Percentiles rank a stretch among this genome's conserved stretches.
phyloP scores from a whole-genome alignment of 2,888 invertebrate species.

The Macrophya annulata region DNA sequence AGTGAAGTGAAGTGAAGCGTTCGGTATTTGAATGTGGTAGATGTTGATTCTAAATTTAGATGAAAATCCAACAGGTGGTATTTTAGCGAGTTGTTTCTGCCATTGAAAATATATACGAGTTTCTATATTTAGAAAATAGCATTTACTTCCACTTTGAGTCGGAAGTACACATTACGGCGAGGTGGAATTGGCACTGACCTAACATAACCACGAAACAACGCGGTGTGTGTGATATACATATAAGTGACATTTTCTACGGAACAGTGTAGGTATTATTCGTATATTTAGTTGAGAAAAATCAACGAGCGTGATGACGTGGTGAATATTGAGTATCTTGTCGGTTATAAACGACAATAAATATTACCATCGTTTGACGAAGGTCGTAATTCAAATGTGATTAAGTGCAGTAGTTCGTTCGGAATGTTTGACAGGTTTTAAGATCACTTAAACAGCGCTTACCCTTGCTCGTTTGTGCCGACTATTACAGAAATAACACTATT shows the following conservation, averaged over 20 bases:
- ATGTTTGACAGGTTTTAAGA: conserved; percentile 8
- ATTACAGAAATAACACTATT: background rate
- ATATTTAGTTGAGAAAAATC: background rate
- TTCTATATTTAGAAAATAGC: conserved; percentile 14
- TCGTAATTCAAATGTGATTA: conserved; percentile 9
- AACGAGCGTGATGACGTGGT: background rate
- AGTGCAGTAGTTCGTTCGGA: background rate
- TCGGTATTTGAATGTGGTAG: background rate
- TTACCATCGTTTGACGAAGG: background rate
- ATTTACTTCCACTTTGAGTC: background rate
- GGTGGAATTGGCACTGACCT: conserved; percentile 47
- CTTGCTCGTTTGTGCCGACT: background rate
- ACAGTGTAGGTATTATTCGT: background rate
- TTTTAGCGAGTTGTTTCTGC: conserved; percentile 1
- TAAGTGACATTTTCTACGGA: background rate
- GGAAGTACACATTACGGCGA: background rate
- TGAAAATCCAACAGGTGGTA: conserved; percentile 59
- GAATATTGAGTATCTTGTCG: background rate
- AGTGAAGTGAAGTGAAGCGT: background rate
- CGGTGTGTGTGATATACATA: background rate
- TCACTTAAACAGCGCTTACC: background rate
- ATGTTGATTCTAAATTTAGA: conserved; percentile 56
- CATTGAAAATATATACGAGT: conserved; percentile 2
- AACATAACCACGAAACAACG: conserved; percentile 51
- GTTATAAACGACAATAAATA: background rate